phyloP scores from a whole-genome alignment of 2,888 invertebrate genomes.

The Ametastegia equiseti region DNA sequence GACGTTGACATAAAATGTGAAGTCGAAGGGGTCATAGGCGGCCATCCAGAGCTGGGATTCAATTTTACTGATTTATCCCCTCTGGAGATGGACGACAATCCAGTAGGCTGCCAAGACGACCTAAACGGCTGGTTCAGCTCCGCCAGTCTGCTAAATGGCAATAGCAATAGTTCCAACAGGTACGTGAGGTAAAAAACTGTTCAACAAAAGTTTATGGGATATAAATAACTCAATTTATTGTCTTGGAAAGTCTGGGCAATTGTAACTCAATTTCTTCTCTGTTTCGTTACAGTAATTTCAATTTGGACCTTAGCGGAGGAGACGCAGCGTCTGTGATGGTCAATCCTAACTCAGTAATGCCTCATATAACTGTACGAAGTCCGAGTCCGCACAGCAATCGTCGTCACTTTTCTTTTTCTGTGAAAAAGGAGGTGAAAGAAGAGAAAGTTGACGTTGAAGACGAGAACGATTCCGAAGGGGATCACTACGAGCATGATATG shows the following conservation, averaged over 20 bases:
- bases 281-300: constrained; percentile 77
- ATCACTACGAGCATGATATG: constrained; percentile 34
- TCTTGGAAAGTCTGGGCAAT: background rate
- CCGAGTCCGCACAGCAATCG: constrained; percentile 54
- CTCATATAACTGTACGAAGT: constrained; percentile 79
- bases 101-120: constrained; percentile 69
- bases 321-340: constrained; percentile 90
- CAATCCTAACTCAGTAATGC: constrained; percentile 94
- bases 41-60: constrained; percentile 78
- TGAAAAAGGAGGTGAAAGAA: constrained; percentile 62
- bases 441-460: constrained; percentile 65
- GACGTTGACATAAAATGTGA: constrained; percentile 93
- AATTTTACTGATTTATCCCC: constrained; percentile 79
- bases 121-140: constrained; percentile 70
- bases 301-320: constrained; percentile 83
- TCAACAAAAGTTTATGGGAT: background rate
- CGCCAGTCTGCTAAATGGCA: constrained; percentile 70
- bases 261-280: background rate
- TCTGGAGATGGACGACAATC: constrained; percentile 82
- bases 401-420: constrained; percentile 64
- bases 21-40: constrained; percentile 88
- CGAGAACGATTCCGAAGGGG: constrained; percentile 51
- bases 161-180: constrained; percentile 73
- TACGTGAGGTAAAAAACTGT: constrained; percentile 51
- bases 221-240: background rate